Evolutionary conservation across 2,113 vertebrate genomes (phyloP).

Genomic region (Esox niger): DNA sequence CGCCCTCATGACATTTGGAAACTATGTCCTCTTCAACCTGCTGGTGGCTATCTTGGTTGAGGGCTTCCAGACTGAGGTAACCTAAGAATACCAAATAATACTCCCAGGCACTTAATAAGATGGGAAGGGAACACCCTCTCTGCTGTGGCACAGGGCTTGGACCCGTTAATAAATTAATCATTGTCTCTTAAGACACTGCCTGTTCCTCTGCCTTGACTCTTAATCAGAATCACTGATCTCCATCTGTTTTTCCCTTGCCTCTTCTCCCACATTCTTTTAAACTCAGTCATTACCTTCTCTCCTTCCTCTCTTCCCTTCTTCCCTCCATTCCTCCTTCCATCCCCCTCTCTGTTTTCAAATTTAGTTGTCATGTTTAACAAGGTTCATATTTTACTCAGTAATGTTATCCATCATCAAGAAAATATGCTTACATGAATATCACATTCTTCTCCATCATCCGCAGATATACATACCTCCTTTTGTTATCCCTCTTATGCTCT

Average conservation of each 20-base stretch:
- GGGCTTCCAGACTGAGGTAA: conserved; percentile 97
- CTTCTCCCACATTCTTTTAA: not conserved
- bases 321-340: conserved; percentile 21
- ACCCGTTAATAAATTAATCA: not conserved
- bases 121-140: too few relatives aligned
- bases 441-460: not conserved
- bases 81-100: not conserved
- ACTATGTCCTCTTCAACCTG: conserved; percentile 97
- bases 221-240: not conserved
- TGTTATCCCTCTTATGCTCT: conserved; percentile 9
- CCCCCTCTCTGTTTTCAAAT: not conserved
- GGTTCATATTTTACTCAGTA: conserved; percentile 44
- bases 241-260: not conserved
- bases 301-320: conserved; percentile 19
- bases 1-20: conserved; percentile 97
- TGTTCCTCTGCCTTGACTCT: not conserved
- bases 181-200: not conserved
- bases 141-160: too few relatives aligned
- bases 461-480: conserved; percentile 11
- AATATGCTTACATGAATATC: conserved; percentile 6
- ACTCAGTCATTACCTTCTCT: conserved; percentile 22
- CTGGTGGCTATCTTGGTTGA: conserved; percentile 97
- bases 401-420: not conserved
- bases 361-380: not conserved
- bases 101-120: not conserved